These are phyloP conservation scores for Calyptomena viridis DNA, from an alignment of 2,113 vertebrate genomes.

Conservation along the genomic window DNA sequence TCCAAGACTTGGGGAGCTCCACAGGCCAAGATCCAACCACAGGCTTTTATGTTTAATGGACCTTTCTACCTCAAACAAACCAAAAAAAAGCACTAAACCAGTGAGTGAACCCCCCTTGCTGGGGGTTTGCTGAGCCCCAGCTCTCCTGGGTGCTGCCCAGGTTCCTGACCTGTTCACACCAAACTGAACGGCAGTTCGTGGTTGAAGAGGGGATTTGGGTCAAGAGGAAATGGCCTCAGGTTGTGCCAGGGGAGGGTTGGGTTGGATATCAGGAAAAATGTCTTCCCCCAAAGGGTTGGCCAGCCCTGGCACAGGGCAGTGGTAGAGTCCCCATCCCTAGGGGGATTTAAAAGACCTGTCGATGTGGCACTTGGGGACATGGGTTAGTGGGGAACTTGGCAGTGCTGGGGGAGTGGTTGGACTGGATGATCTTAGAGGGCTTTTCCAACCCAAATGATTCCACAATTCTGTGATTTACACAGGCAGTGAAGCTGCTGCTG, in stretches of 20 bases:
- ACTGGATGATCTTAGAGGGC: neutral
- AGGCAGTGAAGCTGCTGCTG: neutral
- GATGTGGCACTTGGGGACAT: neutral
- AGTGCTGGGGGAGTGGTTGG: neutral
- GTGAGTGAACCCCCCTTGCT: rapidly evolving
- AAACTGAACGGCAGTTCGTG: neutral
- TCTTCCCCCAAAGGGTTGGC: neutral
- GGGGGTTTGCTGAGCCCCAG: neutral
- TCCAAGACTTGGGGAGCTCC: neutral
- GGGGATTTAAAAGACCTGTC: too few relatives aligned
- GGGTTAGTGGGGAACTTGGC: neutral
- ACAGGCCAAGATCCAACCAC: neutral
- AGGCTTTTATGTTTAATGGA: neutral
- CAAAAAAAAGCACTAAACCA: neutral
- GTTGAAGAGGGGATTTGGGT: neutral
- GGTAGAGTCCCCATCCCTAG: neutral
- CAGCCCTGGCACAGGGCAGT: neutral
- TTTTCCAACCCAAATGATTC: neutral
- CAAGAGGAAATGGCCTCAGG: neutral
- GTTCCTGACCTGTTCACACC: neutral
- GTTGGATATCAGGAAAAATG: neutral
- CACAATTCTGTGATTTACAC: neutral
- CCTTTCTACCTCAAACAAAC: neutral
- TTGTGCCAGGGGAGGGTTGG: neutral
- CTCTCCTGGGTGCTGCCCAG: neutral